Evolutionary conservation across 2,888 invertebrate genomes (phyloP), one percentile per base, ranked within the genome.

Genomic region (Argyra leucocephala): DNA sequence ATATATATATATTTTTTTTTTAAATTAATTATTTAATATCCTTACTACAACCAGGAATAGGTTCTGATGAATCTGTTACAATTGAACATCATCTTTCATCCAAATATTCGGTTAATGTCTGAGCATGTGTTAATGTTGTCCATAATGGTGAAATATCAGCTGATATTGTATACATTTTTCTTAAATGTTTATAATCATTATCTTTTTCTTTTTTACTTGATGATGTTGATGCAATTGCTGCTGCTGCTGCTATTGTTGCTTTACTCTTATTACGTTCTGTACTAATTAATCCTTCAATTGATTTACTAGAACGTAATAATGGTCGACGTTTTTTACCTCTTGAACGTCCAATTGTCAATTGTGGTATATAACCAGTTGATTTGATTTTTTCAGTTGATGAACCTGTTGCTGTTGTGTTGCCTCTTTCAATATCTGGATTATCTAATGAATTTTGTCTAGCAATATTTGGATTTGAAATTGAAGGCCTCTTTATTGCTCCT

Each of bases 41-140:
- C 5, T 48, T 48, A 48, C 48, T 48, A 48, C 12, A 12, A 48
- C 48, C 15, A n/a, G 48, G 48, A 12, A 37, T 10, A 3, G 12
- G 48, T 48, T 9, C 48, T 18, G 3, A 5, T 48, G 48, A 48
- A 7, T 31, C 31, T 12, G 48, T 15, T 48, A 48, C 12, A 2
- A 48, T n/a, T 48, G 48, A 61, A 24, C 61, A 61, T 61, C 61
- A 61, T 18, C 61, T 61, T 23, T 61, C 61, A 21, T 61, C 61
- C n/a, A 61, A 74, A 68, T 77, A 71, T 69, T 80, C 79, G 70
- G 75, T 78, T 68, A 82, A 79, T 65, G 83, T 81, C 74, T 89
- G 88, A 73, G 88, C 88, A 74, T 86, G 85, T 65, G 91, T 91
- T 72, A 91, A 83, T 64, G 91, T 88, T 64, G 88, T 89, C 91